These are phyloP conservation scores for Perca flavescens DNA, from an alignment of 2,113 vertebrate species.

Conservation along the genomic window DNA sequence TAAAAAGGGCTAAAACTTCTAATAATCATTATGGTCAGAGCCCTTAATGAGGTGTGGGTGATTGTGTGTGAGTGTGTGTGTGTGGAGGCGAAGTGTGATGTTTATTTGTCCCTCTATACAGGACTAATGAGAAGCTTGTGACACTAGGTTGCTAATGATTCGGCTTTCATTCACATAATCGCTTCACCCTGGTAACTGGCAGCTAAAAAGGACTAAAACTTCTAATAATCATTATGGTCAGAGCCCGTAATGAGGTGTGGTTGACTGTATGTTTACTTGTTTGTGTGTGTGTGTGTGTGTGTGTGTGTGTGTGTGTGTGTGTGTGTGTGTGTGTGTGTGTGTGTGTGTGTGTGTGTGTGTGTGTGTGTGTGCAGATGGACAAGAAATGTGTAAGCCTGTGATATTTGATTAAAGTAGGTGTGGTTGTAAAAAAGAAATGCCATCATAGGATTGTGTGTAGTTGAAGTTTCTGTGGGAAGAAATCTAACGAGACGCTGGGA, in stretches of 20 bases:
- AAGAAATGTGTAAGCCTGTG: neutral
- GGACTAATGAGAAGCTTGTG: conserved; percentile 76
- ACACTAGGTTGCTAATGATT: conserved; percentile 76
- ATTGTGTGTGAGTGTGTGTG: conserved; percentile 40
- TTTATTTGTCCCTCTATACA: conserved; percentile 59
- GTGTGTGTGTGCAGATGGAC: neutral
- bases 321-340: neutral
- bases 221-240: conserved; percentile 54
- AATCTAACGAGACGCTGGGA: conserved; percentile 58
- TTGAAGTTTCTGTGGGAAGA: conserved; percentile 30
- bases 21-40: conserved; percentile 51
- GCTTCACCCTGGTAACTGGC: conserved; percentile 53
- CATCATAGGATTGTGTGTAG: neutral
- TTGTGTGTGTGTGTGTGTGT: conserved; percentile 2
- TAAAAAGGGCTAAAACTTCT: conserved; percentile 47
- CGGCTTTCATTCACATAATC: conserved; percentile 60
- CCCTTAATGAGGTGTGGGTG: conserved; percentile 28
- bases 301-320: neutral
- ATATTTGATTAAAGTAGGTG: neutral
- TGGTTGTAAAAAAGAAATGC: conserved; percentile 4
- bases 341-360: neutral
- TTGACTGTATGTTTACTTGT: conserved; percentile 34
- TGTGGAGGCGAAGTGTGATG: conserved; percentile 32
- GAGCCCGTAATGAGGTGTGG: conserved; percentile 31
- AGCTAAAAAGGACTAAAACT: conserved; percentile 43